Conservation (phyloP, 2,888 invertebrate species). For the Polydrusus pterygomalis region DNA sequence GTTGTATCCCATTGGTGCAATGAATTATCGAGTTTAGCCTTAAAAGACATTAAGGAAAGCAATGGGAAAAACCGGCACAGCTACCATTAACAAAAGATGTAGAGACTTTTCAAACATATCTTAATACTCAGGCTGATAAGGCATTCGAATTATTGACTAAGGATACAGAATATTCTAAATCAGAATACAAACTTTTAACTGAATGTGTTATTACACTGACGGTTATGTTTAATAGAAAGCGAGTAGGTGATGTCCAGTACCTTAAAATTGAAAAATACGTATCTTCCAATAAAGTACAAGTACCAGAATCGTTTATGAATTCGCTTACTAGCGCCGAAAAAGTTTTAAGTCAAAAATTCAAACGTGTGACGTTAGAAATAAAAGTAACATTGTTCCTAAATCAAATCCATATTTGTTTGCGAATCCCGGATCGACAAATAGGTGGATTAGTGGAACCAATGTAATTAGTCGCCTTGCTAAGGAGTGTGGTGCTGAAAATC, state of each 20-base stretch:
- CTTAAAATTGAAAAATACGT: slow-evolving; percentile 39
- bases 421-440: slow-evolving; percentile 54
- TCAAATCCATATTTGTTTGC: slow-evolving; percentile 57
- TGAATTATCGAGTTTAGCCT: slow-evolving; percentile 59
- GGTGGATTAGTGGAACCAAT: slow-evolving; percentile 57
- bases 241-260: slow-evolving; percentile 56
- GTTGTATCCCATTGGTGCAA: slow-evolving; percentile 59
- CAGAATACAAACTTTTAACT: slow-evolving; percentile 55
- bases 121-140: slow-evolving; percentile 43
- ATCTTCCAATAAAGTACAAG: not conserved
- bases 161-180: slow-evolving; percentile 9
- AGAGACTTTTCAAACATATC: slow-evolving; percentile 53
- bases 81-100: slow-evolving; percentile 57
- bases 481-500: slow-evolving; percentile 53
- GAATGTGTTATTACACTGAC: slow-evolving; percentile 54
- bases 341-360: slow-evolving; percentile 52
- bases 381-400: slow-evolving; percentile 53
- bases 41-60: slow-evolving; percentile 58
- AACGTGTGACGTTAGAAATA: slow-evolving; percentile 40
- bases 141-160: slow-evolving; percentile 49
- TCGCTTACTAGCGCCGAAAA: slow-evolving; percentile 50
- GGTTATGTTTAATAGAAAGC: slow-evolving; percentile 57
- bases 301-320: slow-evolving; percentile 23
- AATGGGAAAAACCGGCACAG: slow-evolving; percentile 54
- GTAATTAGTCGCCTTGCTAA: slow-evolving; percentile 53